phyloP scores from a whole-genome alignment of 2,113 vertebrate species.

The Butorides virescens region DNA sequence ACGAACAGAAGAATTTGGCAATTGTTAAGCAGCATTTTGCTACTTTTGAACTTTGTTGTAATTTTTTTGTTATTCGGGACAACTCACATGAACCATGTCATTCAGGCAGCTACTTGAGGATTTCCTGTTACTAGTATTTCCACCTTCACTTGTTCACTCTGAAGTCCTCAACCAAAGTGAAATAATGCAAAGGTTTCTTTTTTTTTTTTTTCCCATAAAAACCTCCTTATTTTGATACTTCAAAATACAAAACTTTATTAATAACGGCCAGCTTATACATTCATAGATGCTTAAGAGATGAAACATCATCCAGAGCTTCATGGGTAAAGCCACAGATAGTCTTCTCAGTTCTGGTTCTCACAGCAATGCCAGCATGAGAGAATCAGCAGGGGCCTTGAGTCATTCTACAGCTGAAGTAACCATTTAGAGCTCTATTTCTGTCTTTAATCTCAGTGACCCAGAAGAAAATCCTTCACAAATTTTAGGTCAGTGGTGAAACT shows the following conservation, averaged over 20 bases:
- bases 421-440: neutral
- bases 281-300: neutral
- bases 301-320: neutral
- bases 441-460: neutral
- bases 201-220: neutral
- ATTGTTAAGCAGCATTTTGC: neutral
- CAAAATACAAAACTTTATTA: neutral
- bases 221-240: neutral
- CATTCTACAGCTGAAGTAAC: constrained; percentile 2
- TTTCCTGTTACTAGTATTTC: neutral
- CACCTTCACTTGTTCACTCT: neutral
- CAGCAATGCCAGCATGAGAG: neutral
- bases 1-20: neutral
- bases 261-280: neutral
- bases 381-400: constrained; percentile 37
- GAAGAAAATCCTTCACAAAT: constrained; percentile 3
- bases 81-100: neutral
- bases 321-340: constrained; percentile 24
- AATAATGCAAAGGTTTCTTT: neutral
- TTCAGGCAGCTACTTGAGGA: neutral
- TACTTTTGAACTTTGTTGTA: neutral
- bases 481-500: neutral
- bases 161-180: neutral
- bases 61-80: neutral
- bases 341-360: constrained; percentile 17